These are phyloP conservation scores for Encarsia formosa DNA, from an alignment of 2,888 invertebrate genomes.

Conservation along the genomic window DNA sequence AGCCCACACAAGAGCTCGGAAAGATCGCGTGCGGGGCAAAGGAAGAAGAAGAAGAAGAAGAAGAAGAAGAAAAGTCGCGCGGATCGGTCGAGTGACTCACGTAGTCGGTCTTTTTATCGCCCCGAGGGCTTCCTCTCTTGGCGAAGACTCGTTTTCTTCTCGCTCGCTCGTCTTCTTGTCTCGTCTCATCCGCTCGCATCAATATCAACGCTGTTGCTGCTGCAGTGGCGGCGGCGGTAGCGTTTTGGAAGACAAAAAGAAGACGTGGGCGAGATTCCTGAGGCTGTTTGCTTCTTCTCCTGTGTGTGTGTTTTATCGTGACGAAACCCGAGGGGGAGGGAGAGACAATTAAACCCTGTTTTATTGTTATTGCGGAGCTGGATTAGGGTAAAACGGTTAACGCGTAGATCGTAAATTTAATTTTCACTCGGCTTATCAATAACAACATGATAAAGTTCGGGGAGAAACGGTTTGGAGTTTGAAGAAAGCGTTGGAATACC, in stretches of 20 bases:
- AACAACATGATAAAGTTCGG: no score
- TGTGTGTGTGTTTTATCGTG: no score
- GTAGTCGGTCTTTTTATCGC: conserved; percentile 16
- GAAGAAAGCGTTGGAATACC: no score
- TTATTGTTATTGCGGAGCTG: no score
- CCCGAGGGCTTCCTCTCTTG: conserved; percentile 9
- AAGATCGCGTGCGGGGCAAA: conserved; percentile 9
- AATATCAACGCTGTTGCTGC: not conserved
- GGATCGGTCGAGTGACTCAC: conserved; percentile 14
- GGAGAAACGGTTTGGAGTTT: no score
- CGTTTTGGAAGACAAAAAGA: conserved; percentile 5
- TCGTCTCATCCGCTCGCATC: not conserved
- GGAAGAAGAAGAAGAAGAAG: not conserved
- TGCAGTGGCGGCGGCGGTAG: not conserved
- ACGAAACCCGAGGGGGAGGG: no score
- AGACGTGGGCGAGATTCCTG: conserved; percentile 19
- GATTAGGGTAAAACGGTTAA: no score
- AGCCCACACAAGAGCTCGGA: no score
- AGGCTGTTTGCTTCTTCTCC: no score
- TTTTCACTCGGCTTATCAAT: no score
- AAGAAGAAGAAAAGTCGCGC: conserved; percentile 14
- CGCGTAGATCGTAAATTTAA: no score
- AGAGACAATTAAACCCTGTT: no score
- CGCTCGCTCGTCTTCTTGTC: not conserved
- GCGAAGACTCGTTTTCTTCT: not conserved